Percentiles rank a stretch among this genome's conserved stretches.
Evolutionary conservation across 2,888 invertebrate genomes (phyloP).

Genomic region (Thecophora atra): DNA sequence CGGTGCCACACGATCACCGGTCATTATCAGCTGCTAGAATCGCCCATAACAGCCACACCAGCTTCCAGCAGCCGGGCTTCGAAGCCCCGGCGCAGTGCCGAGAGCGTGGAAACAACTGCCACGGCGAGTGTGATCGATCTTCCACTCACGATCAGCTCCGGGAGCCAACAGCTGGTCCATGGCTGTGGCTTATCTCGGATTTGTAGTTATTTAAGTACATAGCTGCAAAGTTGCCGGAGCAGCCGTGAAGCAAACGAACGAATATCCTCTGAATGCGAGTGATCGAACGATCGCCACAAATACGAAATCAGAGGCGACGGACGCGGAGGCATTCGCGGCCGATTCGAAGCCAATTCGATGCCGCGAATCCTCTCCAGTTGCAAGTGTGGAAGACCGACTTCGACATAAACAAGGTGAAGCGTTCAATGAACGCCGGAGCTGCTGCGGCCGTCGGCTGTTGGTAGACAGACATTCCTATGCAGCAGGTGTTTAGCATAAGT

Average conservation of each 20-base stretch:
- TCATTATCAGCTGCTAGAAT: constrained; percentile 17
- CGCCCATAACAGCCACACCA: constrained; percentile 2
- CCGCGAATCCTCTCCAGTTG: not conserved
- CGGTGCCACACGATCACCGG: constrained; percentile 5
- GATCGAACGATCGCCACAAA: constrained; percentile 21
- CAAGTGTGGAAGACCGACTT: not conserved
- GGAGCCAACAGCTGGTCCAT: not conserved
- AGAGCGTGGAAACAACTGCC: too few species aligned
- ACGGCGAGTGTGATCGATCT: not conserved
- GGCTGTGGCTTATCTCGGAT: not conserved
- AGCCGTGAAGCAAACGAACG: not conserved
- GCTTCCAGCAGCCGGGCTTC: not conserved
- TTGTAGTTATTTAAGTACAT: not conserved
- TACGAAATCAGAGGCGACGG: not conserved
- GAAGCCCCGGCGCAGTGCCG: not conserved
- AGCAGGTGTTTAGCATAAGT: constrained; percentile 67
- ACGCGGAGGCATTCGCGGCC: not conserved
- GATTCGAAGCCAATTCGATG: not conserved
- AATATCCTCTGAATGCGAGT: constrained; percentile 8
- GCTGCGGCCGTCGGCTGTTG: not conserved
- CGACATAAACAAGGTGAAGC: not conserved
- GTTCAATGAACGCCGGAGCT: constrained; percentile 26
- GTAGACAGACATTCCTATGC: constrained; percentile 60
- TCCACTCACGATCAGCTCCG: constrained; percentile 2
- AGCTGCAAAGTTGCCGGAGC: not conserved